Evolutionary conservation across 2,797 vertebrate species (phyloP).

Genomic region (Galaxias olidus): DNA sequence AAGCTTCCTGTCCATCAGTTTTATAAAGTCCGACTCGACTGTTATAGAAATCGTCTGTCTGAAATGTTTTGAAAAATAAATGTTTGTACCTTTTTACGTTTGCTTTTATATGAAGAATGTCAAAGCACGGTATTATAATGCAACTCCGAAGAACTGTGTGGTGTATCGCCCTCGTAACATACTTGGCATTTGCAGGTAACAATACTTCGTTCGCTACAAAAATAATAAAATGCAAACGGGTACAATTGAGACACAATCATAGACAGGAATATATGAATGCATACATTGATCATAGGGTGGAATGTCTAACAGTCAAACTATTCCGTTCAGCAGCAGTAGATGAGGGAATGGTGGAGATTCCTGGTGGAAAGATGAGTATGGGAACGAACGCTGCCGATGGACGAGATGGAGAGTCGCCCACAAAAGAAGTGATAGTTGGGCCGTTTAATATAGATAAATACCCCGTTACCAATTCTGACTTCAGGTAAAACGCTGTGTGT

Average conservation of each 20-base stretch:
- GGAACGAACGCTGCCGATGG: conserved; percentile 74
- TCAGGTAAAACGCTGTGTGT: conserved; percentile 82
- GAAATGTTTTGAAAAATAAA: neutral
- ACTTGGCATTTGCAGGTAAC: no score
- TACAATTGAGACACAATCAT: neutral
- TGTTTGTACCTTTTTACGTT: no score
- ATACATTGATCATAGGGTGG: neutral
- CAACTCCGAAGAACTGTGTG: no score
- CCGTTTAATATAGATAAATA: conserved; percentile 82
- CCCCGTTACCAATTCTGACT: conserved; percentile 88
- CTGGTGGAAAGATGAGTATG: conserved; percentile 82
- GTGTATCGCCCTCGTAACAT: no score
- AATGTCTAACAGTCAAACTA: neutral
- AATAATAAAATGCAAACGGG: no score
- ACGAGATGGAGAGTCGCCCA: conserved; percentile 76
- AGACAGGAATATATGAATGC: neutral
- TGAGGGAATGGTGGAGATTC: conserved; percentile 71
- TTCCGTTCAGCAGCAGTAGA: conserved; percentile 22
- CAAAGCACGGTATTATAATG: no score
- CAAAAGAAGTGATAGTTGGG: conserved; percentile 67
- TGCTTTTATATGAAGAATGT: no score
- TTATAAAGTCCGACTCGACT: conserved; percentile 23
- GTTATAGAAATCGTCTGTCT: no score
- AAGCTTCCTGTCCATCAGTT: neutral
- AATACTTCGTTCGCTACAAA: no score